phyloP scores from a whole-genome alignment of 2,888 invertebrate genomes.

The Chamaedrilus cognettii region DNA sequence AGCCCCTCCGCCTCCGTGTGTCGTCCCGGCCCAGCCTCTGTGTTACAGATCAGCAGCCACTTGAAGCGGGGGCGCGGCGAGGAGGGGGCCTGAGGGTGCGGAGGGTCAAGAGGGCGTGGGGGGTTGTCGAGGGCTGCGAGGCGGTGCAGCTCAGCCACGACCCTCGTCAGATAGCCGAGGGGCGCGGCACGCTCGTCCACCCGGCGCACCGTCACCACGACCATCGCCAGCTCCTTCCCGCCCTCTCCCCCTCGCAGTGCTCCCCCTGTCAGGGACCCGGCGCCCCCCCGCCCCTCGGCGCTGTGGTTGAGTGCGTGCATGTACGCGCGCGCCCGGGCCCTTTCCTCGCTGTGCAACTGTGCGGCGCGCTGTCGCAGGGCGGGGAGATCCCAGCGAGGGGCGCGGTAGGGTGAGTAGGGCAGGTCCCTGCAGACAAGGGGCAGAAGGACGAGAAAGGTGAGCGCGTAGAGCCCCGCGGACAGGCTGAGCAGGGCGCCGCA shows the following conservation, averaged over 20 bases:
- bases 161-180: slow-evolving; percentile 20
- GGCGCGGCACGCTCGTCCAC: not conserved
- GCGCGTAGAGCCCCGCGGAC: no score
- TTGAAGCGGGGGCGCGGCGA: no score
- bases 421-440: not conserved
- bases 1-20: slow-evolving; percentile 30
- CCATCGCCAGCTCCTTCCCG: slow-evolving; percentile 27
- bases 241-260: not conserved
- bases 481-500: no score
- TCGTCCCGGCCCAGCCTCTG: slow-evolving; percentile 29
- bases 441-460: not conserved
- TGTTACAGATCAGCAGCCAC: slow-evolving; percentile 30
- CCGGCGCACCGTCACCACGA: slow-evolving; percentile 14
- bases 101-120: no score
- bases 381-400: not conserved
- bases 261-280: no score
- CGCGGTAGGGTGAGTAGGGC: not conserved
- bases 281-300: no score
- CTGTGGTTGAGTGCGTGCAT: not conserved
- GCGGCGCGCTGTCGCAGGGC: not conserved
- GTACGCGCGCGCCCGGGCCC: not conserved
- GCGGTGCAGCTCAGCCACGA: slow-evolving; percentile 7
- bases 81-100: no score
- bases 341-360: no score
- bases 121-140: slow-evolving; percentile 11